Percentiles rank a stretch among this genome's conserved stretches.
phyloP scores from a whole-genome alignment of 2,797 vertebrate genomes.

The Poecilia velifera region DNA sequence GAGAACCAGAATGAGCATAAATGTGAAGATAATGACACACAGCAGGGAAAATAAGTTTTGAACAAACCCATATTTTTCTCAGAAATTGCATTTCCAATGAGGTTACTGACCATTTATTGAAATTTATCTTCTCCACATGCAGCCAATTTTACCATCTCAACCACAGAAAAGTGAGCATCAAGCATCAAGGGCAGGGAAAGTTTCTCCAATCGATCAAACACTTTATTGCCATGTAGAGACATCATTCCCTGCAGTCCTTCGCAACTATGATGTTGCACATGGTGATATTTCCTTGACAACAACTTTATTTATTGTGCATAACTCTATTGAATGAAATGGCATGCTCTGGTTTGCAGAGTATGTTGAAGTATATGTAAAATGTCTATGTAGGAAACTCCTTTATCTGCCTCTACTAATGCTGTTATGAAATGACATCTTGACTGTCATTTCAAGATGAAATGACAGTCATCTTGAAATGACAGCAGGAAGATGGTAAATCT shows the following conservation, averaged over 20 bases:
- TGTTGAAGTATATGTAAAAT: too few relatives aligned
- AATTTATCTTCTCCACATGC: neutral
- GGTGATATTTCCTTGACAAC: neutral
- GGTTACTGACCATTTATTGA: neutral
- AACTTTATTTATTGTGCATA: neutral
- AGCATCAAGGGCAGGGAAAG: neutral
- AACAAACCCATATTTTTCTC: neutral
- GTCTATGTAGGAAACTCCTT: neutral
- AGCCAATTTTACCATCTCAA: neutral
- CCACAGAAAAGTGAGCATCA: neutral
- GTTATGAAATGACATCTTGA: neutral
- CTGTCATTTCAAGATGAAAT: too few relatives aligned
- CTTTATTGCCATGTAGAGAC: neutral
- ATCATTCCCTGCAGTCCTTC: neutral
- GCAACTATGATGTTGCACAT: neutral
- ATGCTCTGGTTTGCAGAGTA: neutral
- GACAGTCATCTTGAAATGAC: too few relatives aligned
- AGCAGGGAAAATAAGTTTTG: neutral
- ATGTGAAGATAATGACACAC: neutral
- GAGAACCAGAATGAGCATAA: neutral
- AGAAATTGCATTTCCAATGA: neutral
- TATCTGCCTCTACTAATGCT: neutral
- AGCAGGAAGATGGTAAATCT: neutral
- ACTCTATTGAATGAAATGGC: neutral
- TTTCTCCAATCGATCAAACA: neutral